phyloP scores from a whole-genome alignment of 2,888 invertebrate genomes.

The Lasioglossum malachurum region DNA sequence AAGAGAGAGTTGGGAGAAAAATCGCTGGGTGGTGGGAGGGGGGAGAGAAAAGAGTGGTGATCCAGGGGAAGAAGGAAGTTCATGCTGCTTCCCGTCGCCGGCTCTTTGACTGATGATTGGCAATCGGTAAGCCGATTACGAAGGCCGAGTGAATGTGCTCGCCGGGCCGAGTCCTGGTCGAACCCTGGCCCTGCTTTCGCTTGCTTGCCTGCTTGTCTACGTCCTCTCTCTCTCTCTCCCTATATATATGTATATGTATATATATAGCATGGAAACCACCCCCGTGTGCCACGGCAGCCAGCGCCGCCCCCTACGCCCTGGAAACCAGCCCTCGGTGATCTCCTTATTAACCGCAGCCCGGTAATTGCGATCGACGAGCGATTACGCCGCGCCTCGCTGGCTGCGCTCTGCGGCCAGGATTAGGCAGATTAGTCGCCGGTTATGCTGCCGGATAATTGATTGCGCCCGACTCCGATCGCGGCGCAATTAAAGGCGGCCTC shows the following conservation, averaged over 20 bases:
- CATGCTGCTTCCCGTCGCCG: conserved; percentile 61
- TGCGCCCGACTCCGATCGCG: conserved; percentile 66
- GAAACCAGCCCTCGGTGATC: conserved; percentile 79
- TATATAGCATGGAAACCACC: conserved; percentile 53
- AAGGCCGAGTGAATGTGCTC: conserved; percentile 79
- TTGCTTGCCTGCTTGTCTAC: conserved; percentile 61
- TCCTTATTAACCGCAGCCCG: conserved; percentile 84
- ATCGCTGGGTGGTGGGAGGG: background rate
- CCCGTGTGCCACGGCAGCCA: conserved; percentile 35
- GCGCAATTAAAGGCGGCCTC: conserved; percentile 66
- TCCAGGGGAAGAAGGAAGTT: conserved; percentile 67
- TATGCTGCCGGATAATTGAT: conserved; percentile 80
- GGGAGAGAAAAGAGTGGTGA: conserved; percentile 47
- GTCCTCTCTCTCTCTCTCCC: conserved; percentile 27
- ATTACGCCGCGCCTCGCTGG: conserved; percentile 82
- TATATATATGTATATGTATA: background rate
- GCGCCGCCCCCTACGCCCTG: conserved; percentile 57
- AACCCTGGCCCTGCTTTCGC: conserved; percentile 61
- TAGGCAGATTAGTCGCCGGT: conserved; percentile 83
- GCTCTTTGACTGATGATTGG: conserved; percentile 81
- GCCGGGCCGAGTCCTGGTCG: conserved; percentile 75
- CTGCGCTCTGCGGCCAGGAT: conserved; percentile 77
- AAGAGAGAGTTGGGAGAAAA: conserved; percentile 28
- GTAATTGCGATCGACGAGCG: conserved; percentile 83
- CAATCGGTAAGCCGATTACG: conserved; percentile 84